Percentiles rank a stretch among this genome's conserved stretches.
These are phyloP conservation scores for Mamestra configurata DNA, from an alignment of 1,140 invertebrate species.

Conservation along the genomic window DNA sequence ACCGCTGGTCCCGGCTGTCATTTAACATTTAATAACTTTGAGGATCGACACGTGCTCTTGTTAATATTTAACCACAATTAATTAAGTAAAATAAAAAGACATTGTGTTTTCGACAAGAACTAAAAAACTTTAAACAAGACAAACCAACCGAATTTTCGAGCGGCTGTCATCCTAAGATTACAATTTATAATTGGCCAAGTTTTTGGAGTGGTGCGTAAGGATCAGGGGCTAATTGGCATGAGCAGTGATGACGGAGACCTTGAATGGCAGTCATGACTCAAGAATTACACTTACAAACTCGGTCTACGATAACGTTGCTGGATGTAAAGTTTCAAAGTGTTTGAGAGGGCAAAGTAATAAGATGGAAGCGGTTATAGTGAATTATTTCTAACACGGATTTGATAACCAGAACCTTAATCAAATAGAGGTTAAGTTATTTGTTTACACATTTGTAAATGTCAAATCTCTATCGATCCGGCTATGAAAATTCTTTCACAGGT, in stretches of 20 bases:
- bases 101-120: background rate
- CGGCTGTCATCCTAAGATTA: slow-evolving; percentile 26
- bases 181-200: slow-evolving; percentile 57
- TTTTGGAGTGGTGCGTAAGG: slow-evolving; percentile 51
- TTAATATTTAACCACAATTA: too few relatives aligned
- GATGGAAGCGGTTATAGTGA: background rate
- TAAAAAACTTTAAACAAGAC: slow-evolving; percentile 10
- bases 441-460: too few relatives aligned
- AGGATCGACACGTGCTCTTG: too few relatives aligned
- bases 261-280: slow-evolving; percentile 55
- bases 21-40: too few relatives aligned
- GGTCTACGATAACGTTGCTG: slow-evolving; percentile 54
- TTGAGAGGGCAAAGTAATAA: background rate
- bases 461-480: too few relatives aligned
- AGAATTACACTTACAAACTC: slow-evolving; percentile 65
- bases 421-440: too few relatives aligned
- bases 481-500: too few relatives aligned
- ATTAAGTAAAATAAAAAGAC: background rate
- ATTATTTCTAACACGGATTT: too few relatives aligned
- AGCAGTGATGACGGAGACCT: slow-evolving; percentile 56
- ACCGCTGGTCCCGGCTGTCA: too few relatives aligned
- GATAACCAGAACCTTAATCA: too few relatives aligned
- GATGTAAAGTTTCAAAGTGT: slow-evolving; percentile 46
- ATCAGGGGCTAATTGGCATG: slow-evolving; percentile 55
- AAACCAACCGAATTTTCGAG: slow-evolving; percentile 17